These are phyloP conservation scores for Endomychus coccineus DNA, from an alignment of 2,888 invertebrate species.

Conservation along the genomic window DNA sequence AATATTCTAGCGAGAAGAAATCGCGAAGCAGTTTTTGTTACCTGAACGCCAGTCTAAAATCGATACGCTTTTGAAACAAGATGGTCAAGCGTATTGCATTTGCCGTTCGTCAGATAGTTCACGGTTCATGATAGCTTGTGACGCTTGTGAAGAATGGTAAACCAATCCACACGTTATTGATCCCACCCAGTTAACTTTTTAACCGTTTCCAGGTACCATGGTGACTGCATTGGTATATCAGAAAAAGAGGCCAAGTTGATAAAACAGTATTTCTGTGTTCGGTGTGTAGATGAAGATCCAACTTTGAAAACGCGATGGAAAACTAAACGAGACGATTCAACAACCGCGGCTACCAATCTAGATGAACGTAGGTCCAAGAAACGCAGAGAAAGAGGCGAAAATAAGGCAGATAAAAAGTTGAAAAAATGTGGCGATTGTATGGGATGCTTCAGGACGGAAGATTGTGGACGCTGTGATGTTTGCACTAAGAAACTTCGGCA, in stretches of 20 bases:
- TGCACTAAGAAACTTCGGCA: slow-evolving; percentile 45
- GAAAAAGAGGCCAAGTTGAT: slow-evolving; percentile 89
- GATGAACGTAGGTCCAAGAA: slow-evolving; percentile 35
- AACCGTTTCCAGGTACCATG: slow-evolving; percentile 62
- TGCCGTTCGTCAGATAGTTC: slow-evolving; percentile 90
- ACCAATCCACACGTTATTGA: not conserved
- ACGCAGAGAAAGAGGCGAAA: slow-evolving; percentile 35
- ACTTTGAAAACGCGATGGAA: slow-evolving; percentile 56
- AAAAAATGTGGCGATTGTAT: slow-evolving; percentile 68
- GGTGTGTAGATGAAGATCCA: slow-evolving; percentile 77
- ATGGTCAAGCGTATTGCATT: slow-evolving; percentile 90
- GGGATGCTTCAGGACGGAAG: slow-evolving; percentile 61
- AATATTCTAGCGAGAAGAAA: slow-evolving; percentile 68
- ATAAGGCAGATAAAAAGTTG: slow-evolving; percentile 42
- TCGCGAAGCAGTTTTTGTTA: slow-evolving; percentile 79
- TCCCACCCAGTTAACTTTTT: no score
- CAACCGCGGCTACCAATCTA: slow-evolving; percentile 18
- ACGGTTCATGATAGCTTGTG: slow-evolving; percentile 97
- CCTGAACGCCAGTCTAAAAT: slow-evolving; percentile 89
- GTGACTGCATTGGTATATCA: slow-evolving; percentile 93
- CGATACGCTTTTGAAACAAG: slow-evolving; percentile 77
- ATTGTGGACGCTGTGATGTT: slow-evolving; percentile 64
- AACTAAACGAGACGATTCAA: slow-evolving; percentile 35
- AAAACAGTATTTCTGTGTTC: slow-evolving; percentile 86
- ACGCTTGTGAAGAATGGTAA: slow-evolving; percentile 92